phyloP scores from a whole-genome alignment of 1,140 invertebrate species.

The Theocolax elegans region DNA sequence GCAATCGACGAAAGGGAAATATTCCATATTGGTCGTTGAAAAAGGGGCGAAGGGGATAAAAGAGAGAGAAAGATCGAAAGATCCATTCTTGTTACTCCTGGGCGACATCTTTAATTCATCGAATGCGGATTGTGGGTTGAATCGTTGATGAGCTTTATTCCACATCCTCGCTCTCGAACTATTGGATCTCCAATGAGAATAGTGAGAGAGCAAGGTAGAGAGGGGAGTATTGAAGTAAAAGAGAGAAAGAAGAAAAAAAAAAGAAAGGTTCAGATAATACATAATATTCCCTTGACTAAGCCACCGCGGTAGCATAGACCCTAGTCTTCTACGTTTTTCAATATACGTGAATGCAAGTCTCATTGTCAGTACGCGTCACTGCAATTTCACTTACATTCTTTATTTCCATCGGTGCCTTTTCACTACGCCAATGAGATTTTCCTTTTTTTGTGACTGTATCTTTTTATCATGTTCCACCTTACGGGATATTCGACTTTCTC shows the following conservation, averaged over 20 bases:
- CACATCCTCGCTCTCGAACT: conserved; percentile 64
- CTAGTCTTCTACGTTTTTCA: conserved; percentile 31
- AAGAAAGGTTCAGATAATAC: conserved; percentile 57
- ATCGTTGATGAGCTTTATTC: conserved; percentile 67
- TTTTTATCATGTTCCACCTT: conserved; percentile 28
- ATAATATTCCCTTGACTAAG: conserved; percentile 52
- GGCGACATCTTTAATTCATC: conserved; percentile 68
- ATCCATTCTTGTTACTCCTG: conserved; percentile 63
- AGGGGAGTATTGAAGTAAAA: too few species aligned
- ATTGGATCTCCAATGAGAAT: conserved; percentile 66
- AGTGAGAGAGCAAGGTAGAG: conserved; percentile 36
- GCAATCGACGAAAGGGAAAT: neutral
- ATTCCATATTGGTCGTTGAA: neutral
- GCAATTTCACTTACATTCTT: conserved; percentile 4
- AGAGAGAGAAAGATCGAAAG: conserved; percentile 18
- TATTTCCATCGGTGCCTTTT: conserved; percentile 8
- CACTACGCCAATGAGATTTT: conserved; percentile 25
- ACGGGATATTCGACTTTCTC: neutral
- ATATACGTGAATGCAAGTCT: conserved; percentile 17
- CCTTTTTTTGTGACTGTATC: conserved; percentile 21
- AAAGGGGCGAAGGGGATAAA: too few species aligned
- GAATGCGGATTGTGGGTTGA: conserved; percentile 66
- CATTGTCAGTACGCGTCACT: neutral
- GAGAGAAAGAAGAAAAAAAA: conserved; percentile 16
- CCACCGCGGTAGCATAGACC: conserved; percentile 31